Conservation (phyloP, 1,140 invertebrate genomes). For the Cepaea nemoralis region DNA sequence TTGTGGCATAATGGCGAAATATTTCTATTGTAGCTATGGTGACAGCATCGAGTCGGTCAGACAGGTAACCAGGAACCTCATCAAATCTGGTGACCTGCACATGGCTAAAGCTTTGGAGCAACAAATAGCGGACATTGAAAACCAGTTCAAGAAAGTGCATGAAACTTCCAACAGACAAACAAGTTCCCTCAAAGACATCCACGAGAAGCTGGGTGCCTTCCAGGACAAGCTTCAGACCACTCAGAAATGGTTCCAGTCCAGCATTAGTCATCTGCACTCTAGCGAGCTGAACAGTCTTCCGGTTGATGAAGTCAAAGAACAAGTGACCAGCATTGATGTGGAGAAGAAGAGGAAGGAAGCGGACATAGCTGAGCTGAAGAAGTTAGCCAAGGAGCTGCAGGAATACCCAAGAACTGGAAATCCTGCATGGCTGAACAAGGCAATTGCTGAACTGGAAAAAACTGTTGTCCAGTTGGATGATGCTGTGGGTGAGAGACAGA, state of each 20-base stretch:
- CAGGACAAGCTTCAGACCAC: constrained; percentile 76
- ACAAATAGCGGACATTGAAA: constrained; percentile 86
- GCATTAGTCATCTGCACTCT: constrained; percentile 83
- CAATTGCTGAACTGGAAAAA: constrained; percentile 80
- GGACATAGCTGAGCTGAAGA: constrained; percentile 83
- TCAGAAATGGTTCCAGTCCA: constrained; percentile 73
- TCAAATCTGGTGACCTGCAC: constrained; percentile 85
- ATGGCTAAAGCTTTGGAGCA: constrained; percentile 90
- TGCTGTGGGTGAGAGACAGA: constrained; percentile 85
- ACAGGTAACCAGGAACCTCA: constrained; percentile 82
- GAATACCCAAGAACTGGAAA: constrained; percentile 78
- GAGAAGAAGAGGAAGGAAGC: constrained; percentile 76
- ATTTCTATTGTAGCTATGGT: constrained; percentile 32
- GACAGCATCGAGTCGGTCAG: constrained; percentile 85
- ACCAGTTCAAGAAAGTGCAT: constrained; percentile 86
- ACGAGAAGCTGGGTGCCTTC: constrained; percentile 81
- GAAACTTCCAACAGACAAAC: constrained; percentile 83
- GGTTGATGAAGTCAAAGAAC: constrained; percentile 79
- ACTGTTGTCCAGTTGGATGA: constrained; percentile 83
- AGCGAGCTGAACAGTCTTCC: constrained; percentile 79
- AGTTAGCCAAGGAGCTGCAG: constrained; percentile 86
- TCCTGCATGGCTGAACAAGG: constrained; percentile 83
- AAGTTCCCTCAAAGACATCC: constrained; percentile 86
- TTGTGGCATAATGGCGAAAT: no score
- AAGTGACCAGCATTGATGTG: constrained; percentile 76